These are phyloP conservation scores for Cydia strobilella DNA, from an alignment of 1,140 invertebrate species.

Conservation along the genomic window DNA sequence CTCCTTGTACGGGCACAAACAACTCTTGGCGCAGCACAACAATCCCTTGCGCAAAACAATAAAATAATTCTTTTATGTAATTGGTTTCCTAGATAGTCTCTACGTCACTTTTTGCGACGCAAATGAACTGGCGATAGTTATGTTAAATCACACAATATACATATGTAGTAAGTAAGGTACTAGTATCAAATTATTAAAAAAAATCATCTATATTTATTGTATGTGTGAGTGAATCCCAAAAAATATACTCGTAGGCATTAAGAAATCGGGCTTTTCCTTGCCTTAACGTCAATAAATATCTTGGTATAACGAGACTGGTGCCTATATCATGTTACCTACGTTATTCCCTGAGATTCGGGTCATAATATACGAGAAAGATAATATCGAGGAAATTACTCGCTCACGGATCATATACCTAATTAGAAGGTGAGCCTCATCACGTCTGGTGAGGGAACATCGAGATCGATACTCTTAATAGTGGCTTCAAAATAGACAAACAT, in stretches of 20 bases:
- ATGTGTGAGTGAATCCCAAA: too few species aligned
- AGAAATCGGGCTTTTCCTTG: too few species aligned
- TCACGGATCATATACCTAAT: conserved; percentile 71
- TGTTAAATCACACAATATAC: too few species aligned
- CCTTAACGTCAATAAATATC: conserved; percentile 47
- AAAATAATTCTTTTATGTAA: conserved; percentile 36
- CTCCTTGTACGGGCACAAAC: conserved; percentile 29
- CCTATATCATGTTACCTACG: background rate
- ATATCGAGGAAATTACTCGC: conserved; percentile 69
- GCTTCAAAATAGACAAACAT: conserved; percentile 42
- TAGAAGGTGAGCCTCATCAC: conserved; percentile 57
- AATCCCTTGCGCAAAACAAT: conserved; percentile 38
- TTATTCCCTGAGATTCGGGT: background rate
- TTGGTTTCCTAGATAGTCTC: too few species aligned
- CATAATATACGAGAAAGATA: conserved; percentile 46
- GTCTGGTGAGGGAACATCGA: conserved; percentile 44
- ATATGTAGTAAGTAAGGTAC: too few species aligned
- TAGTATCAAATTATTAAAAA: too few species aligned
- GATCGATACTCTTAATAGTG: conserved; percentile 41
- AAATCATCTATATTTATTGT: too few species aligned
- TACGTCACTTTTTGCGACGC: too few species aligned
- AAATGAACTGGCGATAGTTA: too few species aligned
- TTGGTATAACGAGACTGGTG: background rate
- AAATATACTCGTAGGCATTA: too few species aligned
- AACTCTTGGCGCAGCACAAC: conserved; percentile 16